Conservation (phyloP, 2,888 invertebrate genomes). For the Clusia tigrina region DNA sequence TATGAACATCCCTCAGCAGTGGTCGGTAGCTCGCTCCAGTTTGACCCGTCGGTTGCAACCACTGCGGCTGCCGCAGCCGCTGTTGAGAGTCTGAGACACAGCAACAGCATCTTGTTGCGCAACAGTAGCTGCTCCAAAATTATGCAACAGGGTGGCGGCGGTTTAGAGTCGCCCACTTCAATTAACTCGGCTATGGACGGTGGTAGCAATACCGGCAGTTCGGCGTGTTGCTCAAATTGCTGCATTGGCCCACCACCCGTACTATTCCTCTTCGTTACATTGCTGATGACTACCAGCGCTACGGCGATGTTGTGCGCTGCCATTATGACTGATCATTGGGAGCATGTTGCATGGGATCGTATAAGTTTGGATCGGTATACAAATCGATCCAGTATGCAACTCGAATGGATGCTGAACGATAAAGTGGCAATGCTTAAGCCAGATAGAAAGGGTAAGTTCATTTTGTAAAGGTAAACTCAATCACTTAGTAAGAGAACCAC, state of each 20-base stretch:
- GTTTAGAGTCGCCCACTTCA: conserved; percentile 52
- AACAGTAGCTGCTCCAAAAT: conserved; percentile 62
- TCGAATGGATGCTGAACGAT: conserved; percentile 80
- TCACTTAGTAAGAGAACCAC: neutral
- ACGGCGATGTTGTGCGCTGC: conserved; percentile 84
- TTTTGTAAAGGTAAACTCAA: neutral
- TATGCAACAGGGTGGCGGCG: conserved; percentile 52
- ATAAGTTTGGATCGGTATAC: conserved; percentile 62
- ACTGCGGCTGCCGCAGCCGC: conserved; percentile 60
- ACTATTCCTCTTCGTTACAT: conserved; percentile 65
- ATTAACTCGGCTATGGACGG: conserved; percentile 57
- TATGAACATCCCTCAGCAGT: conserved; percentile 61
- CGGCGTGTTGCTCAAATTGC: conserved; percentile 56
- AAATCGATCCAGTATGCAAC: conserved; percentile 66
- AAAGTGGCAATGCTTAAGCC: conserved; percentile 75
- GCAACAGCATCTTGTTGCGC: conserved; percentile 58
- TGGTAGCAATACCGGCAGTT: conserved; percentile 48
- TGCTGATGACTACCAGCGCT: conserved; percentile 77
- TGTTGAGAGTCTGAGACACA: conserved; percentile 55
- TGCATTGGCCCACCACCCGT: conserved; percentile 63
- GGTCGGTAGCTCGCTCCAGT: conserved; percentile 56
- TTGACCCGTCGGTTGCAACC: conserved; percentile 46
- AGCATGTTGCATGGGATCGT: conserved; percentile 83
- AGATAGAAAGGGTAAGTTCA: conserved; percentile 53
- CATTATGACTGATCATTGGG: conserved; percentile 92